phyloP scores from a whole-genome alignment of 2,797 vertebrate species.

The Lemur catta region DNA sequence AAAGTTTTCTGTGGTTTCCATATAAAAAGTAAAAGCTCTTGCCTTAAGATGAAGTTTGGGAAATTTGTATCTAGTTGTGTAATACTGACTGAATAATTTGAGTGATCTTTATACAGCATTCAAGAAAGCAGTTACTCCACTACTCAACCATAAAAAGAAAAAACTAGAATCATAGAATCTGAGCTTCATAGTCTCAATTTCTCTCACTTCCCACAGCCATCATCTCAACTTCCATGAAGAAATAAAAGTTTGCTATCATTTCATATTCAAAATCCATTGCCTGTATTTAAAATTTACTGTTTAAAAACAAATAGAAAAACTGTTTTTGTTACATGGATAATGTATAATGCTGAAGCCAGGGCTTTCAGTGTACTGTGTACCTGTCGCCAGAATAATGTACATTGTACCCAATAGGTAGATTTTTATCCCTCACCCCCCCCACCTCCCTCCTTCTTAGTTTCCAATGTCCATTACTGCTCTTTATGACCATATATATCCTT shows the following conservation, averaged over 20 bases:
- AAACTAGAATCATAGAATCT: background rate
- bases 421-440: background rate
- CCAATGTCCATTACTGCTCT: background rate
- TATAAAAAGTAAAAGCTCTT: conserved; percentile 82
- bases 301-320: background rate
- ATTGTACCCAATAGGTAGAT: background rate
- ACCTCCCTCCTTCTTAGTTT: background rate
- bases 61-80: conserved; percentile 83
- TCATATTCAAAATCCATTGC: background rate
- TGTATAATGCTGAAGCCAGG: background rate
- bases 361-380: background rate
- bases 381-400: background rate
- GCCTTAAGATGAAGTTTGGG: conserved; percentile 82
- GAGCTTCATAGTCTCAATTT: background rate
- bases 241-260: background rate
- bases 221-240: background rate
- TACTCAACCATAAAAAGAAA: conserved; percentile 42
- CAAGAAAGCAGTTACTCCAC: conserved; percentile 49
- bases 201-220: background rate
- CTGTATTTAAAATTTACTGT: background rate
- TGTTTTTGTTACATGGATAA: background rate
- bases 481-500: background rate
- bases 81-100: conserved; percentile 79
- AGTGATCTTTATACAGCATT: conserved; percentile 78
- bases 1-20: conserved; percentile 84